Evolutionary conservation across 30 jellyfish, hydroid and myxozoan genomes (phyloP), one percentile per base, ranked within the genome.

Genomic region (Catostylus mosaicus): DNA sequence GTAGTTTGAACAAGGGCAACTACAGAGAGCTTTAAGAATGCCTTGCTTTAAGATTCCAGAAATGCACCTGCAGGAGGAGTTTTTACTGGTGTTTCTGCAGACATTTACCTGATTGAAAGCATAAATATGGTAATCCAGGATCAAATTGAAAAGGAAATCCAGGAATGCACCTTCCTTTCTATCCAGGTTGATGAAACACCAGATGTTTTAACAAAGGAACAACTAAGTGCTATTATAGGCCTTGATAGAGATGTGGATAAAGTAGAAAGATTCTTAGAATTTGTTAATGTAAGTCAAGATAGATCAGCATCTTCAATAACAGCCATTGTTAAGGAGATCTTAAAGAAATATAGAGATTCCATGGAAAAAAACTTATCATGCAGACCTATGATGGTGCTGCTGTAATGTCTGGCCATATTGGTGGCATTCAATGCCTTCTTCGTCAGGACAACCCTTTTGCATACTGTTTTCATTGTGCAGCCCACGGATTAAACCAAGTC

Each of bases 21-120:
- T 38, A 61, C 62, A 33, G 90, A 3, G 76, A 63, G 75, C 86
- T 79, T 12, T 30, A 61, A 23, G 83, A 61, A 32, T 60, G 90
- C 30, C 38, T 79, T 7, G 66, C 86, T 19, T 18, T 45, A 27
- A 20, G 81, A 20, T 26, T 61, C 26, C 11, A 11, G 40, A 29
- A 29, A 20, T 20, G 26, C 16, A 20, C 36, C 43, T 54, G n/a
- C 67, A 54, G n/a, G 67, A 18, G 81, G 88, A 12, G 82, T 40
- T 26, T 80, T 80, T 43, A 65, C 91, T 24, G 91, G 91, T 30
- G 77, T 50, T 16, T 80, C 91, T 18, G 59, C 91, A n/a, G 86
- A 65, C 45, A 52, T 69, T 30, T 80, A 82, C 27, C 47, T 71
- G 38, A 71, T 71, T 29, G 23, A 7, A 2, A 5, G 76, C 47